Base-by-base conservation (phyloP, 53 echinoderm and acorn worm species). In the Crossaster papposus region DNA sequence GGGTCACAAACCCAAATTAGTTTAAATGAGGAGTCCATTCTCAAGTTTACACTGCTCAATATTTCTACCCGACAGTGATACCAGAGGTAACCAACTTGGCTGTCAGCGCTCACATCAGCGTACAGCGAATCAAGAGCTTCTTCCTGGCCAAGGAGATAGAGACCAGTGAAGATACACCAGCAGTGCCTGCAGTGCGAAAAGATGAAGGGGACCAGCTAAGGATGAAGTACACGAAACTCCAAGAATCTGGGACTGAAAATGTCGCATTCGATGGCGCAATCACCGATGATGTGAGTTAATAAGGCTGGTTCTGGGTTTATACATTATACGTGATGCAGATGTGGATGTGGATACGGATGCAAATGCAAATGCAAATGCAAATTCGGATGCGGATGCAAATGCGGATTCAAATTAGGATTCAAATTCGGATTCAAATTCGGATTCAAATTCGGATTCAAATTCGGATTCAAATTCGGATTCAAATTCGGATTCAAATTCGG, bases 71-170 rank as follows among this genome's bases (percentile, higher is more conserved):
- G n/a, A 38, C 83, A 70, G 90, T 94, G 62, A 82, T 83, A 28
- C n/a, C 90, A 24, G 53, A 73, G 2, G 53, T 34, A 36, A 87
- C 72, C 31, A 87, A 77, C 17, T 0, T 28, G 15, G 9, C 35
- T 29, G 72, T 87, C 75, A 33, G 72, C 34, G 72, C 73, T 33
- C 87, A 87, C 76, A 33, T 87, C 75, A 87, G 87, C 23, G 35
- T 87, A 3, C 30, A 36, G 38, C 73, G 87, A 55, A 73, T 87
- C 15, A 87, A 87, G 2, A 52, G 51, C 63, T 87, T 87, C 87
- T 87, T 87, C 77, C 51, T 29, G 4, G 87, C 87, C 36, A 51
- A 58, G 87, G 87, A 87, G 87, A 62, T 87, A 13, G 85, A 85
- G 54, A 68, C 68, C 68, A 68, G 68, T 68, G 68, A 68, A 2